Conservation (phyloP, 1,140 invertebrate species). For the Papilio polytes region DNA sequence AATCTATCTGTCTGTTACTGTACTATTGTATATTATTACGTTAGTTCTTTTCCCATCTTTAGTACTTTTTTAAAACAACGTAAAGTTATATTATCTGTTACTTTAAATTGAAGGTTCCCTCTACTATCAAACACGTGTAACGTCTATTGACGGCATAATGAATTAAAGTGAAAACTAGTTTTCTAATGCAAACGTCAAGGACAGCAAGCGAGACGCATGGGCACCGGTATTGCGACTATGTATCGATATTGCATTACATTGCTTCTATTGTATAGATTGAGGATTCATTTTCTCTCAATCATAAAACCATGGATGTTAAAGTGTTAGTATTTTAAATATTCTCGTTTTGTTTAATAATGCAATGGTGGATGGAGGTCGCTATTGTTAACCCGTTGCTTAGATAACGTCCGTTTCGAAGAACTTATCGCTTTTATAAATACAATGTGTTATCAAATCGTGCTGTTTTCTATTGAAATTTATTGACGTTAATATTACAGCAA, state of each 20-base stretch:
- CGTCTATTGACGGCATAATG: conserved; percentile 51
- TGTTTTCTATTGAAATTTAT: conserved; percentile 16
- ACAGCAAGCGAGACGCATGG: conserved; percentile 41
- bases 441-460: neutral
- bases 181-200: conserved; percentile 51
- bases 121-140: neutral
- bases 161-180: conserved; percentile 57
- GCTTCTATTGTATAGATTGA: conserved; percentile 14
- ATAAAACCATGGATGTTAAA: neutral
- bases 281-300: neutral
- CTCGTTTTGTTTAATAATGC: conserved; percentile 8
- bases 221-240: conserved; percentile 13
- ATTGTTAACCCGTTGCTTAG: conserved; percentile 25
- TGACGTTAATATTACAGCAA: neutral
- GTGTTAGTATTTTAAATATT: neutral
- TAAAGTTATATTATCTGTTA: too few relatives aligned
- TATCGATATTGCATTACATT: conserved; percentile 4
- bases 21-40: neutral
- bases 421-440: conserved; percentile 24
- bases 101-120: conserved; percentile 27
- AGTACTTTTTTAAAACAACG: neutral
- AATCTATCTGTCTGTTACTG: neutral
- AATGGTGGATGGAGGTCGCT: neutral
- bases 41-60: conserved; percentile 19
- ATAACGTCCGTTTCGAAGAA: conserved; percentile 8